Evolutionary conservation across 37 sponge, comb jelly and placozoan genomes (phyloP), one percentile per base, ranked within the genome.

Genomic region (Halisarca cf. caerulea): DNA sequence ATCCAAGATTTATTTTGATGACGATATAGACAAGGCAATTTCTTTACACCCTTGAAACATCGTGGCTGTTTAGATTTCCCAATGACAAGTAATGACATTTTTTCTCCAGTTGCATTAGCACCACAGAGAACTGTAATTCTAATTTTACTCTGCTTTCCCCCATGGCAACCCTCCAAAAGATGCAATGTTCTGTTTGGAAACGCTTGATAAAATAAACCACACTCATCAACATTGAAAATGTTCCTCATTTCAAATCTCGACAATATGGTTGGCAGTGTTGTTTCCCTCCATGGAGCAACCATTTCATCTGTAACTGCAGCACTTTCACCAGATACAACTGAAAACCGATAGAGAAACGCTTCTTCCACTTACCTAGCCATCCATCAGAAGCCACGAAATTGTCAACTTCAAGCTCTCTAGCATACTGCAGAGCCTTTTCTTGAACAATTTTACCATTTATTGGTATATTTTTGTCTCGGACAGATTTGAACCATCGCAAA

Each of bases 1-100:
- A 84, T 84, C 85, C 85, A 84, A 30, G 77, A 38, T 11, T 73
- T 84, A 21, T 21, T 7, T 30, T 81, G 58, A 41, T 61, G 64
- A 61, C n/a, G 6, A 64, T 81, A 58, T 35, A 59, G 39, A 5
- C 58, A n/a, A 17, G 64, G 82, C 28, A 81, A 20, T 6, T 25
- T n/a, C 18, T 37, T 35, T 21, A 60, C 42, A n/a, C 82, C 82
- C 21, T 37, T 37, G 64, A 81, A 81, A 59, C 82, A 81, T 18
- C 64, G 64, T n/a, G 82, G 82, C 9, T 14, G 20, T 59, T 61
- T 58, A 4, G 64, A 9, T 27, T 81, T 81, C 40, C 82, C 64
- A 81, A 81, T 81, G 37, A 81, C 64, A 15, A 81, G 61, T 39
- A 60, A 30, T n/a, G 79, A 55, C 3, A 53, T 20, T 47, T 78